Evolutionary conservation across 2,888 invertebrate genomes (phyloP).

Genomic region (Dolichomitus sp.): DNA sequence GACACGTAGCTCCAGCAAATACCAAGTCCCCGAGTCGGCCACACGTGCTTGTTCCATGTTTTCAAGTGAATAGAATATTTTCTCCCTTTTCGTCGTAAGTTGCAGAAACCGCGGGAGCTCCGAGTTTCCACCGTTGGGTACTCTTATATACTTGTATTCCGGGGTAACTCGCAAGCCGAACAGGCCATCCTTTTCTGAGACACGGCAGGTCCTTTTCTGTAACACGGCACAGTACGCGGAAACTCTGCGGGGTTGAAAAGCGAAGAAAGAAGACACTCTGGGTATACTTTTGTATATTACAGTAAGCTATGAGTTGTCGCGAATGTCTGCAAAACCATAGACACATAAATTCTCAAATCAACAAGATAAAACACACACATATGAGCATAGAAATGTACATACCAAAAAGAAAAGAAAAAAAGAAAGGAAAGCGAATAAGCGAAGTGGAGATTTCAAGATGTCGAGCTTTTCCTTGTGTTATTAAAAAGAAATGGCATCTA

Average conservation of each 20-base stretch:
- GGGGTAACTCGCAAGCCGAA: constrained; percentile 40
- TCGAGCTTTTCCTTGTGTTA: constrained; percentile 33
- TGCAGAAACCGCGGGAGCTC: constrained; percentile 58
- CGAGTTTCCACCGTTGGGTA: constrained; percentile 40
- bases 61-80: constrained; percentile 77
- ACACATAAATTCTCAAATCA: constrained; percentile 52
- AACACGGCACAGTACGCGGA: constrained; percentile 58
- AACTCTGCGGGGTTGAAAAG: constrained; percentile 67
- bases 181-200: constrained; percentile 49
- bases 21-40: constrained; percentile 19
- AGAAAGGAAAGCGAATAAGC: too few relatives aligned
- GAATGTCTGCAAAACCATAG: constrained; percentile 40
- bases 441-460: constrained; percentile 14
- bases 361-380: constrained; percentile 30
- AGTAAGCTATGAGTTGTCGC: constrained; percentile 49
- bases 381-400: not conserved
- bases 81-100: constrained; percentile 69
- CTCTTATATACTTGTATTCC: constrained; percentile 53
- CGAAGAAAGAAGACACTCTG: constrained; percentile 49
- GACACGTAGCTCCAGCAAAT: constrained; percentile 39
- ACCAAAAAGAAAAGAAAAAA: not conserved
- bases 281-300: constrained; percentile 54
- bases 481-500: constrained; percentile 33
- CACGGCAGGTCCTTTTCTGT: constrained; percentile 17
- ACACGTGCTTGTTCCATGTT: constrained; percentile 67